These are phyloP conservation scores for Scaptomyza tumidula DNA, from an alignment of 2,888 invertebrate species.

Conservation along the genomic window DNA sequence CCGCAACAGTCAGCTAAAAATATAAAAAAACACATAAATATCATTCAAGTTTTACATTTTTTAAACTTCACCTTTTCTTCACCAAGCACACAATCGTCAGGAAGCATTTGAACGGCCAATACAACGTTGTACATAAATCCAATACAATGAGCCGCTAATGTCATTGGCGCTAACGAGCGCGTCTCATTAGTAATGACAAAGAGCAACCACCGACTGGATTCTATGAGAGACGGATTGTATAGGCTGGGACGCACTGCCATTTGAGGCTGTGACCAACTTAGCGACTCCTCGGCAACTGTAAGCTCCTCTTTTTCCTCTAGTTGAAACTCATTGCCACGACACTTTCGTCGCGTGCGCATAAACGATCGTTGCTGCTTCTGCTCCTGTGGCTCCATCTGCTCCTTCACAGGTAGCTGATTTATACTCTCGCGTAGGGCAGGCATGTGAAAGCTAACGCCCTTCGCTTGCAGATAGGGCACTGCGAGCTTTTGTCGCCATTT, in stretches of 20 bases:
- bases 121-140: slow-evolving; percentile 93
- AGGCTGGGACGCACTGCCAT: slow-evolving; percentile 84
- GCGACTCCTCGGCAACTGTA: slow-evolving; percentile 76
- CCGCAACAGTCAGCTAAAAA: slow-evolving; percentile 92
- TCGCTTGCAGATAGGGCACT: slow-evolving; percentile 87
- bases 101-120: slow-evolving; percentile 93
- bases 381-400: slow-evolving; percentile 44
- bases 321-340: slow-evolving; percentile 70
- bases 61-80: slow-evolving; percentile 88
- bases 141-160: slow-evolving; percentile 96
- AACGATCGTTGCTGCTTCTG: slow-evolving; percentile 73
- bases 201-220: slow-evolving; percentile 91
- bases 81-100: slow-evolving; percentile 87
- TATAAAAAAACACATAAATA: not conserved
- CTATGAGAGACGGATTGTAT: slow-evolving; percentile 89
- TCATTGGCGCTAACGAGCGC: slow-evolving; percentile 92
- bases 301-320: slow-evolving; percentile 71
- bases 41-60: not conserved
- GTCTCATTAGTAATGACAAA: slow-evolving; percentile 93
- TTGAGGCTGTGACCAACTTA: slow-evolving; percentile 83
- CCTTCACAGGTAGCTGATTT: slow-evolving; percentile 55
- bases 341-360: slow-evolving; percentile 80
- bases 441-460: slow-evolving; percentile 87
- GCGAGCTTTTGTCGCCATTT: slow-evolving; percentile 89
- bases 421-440: slow-evolving; percentile 86